These are phyloP conservation scores for Panagrolaimus sp. DNA, from an alignment of 1,140 invertebrate genomes.

Conservation along the genomic window DNA sequence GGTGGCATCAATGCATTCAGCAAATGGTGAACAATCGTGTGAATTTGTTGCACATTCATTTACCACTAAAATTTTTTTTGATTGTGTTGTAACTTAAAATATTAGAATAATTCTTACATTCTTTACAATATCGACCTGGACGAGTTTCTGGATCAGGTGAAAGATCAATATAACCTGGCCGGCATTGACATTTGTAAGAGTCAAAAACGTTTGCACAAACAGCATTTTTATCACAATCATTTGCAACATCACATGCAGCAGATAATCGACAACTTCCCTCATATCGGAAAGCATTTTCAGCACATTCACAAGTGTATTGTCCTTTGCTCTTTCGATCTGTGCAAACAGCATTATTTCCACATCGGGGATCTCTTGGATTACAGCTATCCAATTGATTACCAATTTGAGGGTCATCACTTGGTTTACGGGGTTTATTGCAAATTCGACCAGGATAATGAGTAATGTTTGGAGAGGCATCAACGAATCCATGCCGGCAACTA, in stretches of 20 bases:
- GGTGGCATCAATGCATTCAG: slow-evolving; percentile 59
- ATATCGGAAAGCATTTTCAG: slow-evolving; percentile 39
- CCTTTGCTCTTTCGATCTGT: slow-evolving; percentile 39
- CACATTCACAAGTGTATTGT: slow-evolving; percentile 47
- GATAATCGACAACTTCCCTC: slow-evolving; percentile 52
- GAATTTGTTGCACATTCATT: slow-evolving; percentile 55
- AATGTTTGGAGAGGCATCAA: slow-evolving; percentile 54
- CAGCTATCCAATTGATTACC: slow-evolving; percentile 39
- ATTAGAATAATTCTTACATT: slow-evolving; percentile 45
- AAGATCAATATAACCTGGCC: slow-evolving; percentile 51
- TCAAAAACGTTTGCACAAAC: slow-evolving; percentile 56
- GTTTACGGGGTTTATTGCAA: slow-evolving; percentile 50
- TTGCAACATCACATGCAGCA: slow-evolving; percentile 44
- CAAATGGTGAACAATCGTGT: slow-evolving; percentile 58
- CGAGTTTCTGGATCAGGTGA: slow-evolving; percentile 51
- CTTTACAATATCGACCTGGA: slow-evolving; percentile 55
- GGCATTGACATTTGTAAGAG: slow-evolving; percentile 55
- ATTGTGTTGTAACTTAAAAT: slow-evolving; percentile 31
- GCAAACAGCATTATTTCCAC: slow-evolving; percentile 51
- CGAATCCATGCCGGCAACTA: slow-evolving; percentile 46
- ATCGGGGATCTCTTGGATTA: slow-evolving; percentile 32
- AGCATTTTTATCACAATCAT: slow-evolving; percentile 57
- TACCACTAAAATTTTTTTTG: too few species aligned
- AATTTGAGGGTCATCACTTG: slow-evolving; percentile 23
- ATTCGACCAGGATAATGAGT: slow-evolving; percentile 57